phyloP scores from a whole-genome alignment of 1,140 invertebrate genomes.

The Chionoecetes opilio region DNA sequence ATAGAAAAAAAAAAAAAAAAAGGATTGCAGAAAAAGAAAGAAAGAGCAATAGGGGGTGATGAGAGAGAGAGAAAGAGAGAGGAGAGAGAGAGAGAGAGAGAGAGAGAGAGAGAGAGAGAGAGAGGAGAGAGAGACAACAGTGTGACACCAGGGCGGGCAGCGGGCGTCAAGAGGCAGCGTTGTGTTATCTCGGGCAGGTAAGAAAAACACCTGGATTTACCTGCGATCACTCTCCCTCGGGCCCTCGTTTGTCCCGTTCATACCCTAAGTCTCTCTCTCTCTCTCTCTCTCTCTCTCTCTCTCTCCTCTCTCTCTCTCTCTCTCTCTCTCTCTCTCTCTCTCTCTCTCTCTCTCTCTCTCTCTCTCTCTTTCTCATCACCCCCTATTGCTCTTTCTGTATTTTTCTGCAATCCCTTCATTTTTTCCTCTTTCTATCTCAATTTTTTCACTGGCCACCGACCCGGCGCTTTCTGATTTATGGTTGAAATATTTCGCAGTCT shows the following conservation, averaged over 20 bases:
- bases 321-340: conserved; percentile 27
- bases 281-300: conserved; percentile 23
- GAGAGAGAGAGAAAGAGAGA: neutral
- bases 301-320: conserved; percentile 23
- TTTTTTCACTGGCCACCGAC: neutral
- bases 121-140: neutral
- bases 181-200: neutral
- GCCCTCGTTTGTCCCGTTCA: no score
- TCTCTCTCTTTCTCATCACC: neutral
- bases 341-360: conserved; percentile 27
- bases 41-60: no score
- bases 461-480: neutral
- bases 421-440: neutral
- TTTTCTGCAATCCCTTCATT: neutral
- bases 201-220: conserved; percentile 29
- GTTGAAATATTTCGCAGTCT: neutral
- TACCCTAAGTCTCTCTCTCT: neutral
- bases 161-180: neutral
- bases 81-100: neutral
- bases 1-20: no score
- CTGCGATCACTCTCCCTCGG: neutral
- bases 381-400: neutral
- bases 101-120: conserved; percentile 25
- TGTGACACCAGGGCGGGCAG: neutral
- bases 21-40: no score